Base-by-base conservation (phyloP, 2,797 vertebrate genomes). In the Menidia menidia region DNA sequence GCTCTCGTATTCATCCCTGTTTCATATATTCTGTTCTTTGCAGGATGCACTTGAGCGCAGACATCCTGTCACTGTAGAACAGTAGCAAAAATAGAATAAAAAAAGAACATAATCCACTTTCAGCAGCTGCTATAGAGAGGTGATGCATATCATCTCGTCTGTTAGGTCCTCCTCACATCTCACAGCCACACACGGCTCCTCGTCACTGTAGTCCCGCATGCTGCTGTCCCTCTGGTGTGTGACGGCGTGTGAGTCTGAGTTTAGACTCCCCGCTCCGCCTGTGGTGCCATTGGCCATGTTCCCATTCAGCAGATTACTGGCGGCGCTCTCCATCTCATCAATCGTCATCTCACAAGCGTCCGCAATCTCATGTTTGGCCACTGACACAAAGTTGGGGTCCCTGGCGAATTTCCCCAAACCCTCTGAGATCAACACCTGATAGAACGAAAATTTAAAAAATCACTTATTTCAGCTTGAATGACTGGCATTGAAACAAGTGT, bases 321-420 rank as follows among this genome's bases (percentile, higher is more conserved):
- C 98, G 0, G 98, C 97, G 1, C 98, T 99, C 90, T 99, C 98
- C 98, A 99, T 99, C 90, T 99, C 98, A 0, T 99, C 97, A 0
- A 98, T 97, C 59, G 96, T 99, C 93, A 99, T 93, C 88, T 98
- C 95, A 55, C 97, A 99, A 25, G 98, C 98, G 15, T 98, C 97
- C 0, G 98, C 98, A 1, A 99, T 97, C 83, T 99, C 98, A 0
- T 97, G 95, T 86, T 97, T 98, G 18, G 97, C 95, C 0, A 92
- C 97, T 0, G 96, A 95, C 71, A 99, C 97, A 85, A 99, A 99
- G 63, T 96, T 97, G 32, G 97, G 98, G 90, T 99, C 98, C 88
- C 94, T 96, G 25, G 98, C 98, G 0, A 96, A 99, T 76, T 95
- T 95, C 64, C 96, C 97, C 68, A 99, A 88, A 83, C 98, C 98